Evolutionary conservation across 2,797 vertebrate species (phyloP), one percentile per base, ranked within the genome.

Genomic region (Ibycter americanus): DNA sequence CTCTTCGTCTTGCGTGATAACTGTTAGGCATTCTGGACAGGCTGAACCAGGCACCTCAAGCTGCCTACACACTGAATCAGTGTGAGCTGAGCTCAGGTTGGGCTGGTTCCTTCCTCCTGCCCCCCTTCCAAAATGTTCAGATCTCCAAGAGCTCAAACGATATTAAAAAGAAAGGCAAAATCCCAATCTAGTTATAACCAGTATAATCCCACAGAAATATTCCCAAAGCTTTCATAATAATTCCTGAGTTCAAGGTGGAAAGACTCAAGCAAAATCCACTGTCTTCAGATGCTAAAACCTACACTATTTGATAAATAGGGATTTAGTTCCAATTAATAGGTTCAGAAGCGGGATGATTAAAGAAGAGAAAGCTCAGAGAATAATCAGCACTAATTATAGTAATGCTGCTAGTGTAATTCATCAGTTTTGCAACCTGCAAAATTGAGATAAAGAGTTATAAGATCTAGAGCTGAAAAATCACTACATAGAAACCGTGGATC

Each of bases 271-370:
- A 62, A 91, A 93, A 68, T 17, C 71, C 31, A 62, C 34, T 54
- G 46, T 62, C 52, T 94, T 87, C 76, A 31, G 54, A 79, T 76
- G 38, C 34, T 83, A 81, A 86, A 95, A 58, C 26, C 49, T 23
- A 70, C 6, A 6, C 11, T 71, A 82, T 55, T 94, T 88, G 89
- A 93, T 93, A 96, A 93, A 95, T 52, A 76, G 36, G 85, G 82
- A 93, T 92, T 95, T 93, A 67, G 74, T 86, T 91, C 79, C 68
- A 95, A 95, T 95, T 96, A 94, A 86, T 44, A 47, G 49, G 59
- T 93, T 90, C 83, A 85, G 70, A 93, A 71, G 59, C 3, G 4
- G n/a, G 26, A 94, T 66, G 91, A 91, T 90, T 95, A 95, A 93
- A 96, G 89, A 93, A 85, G 49, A 83, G 65, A 87, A 91, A 93